A percentile compares a stretch with the other conserved stretches of the same genome.
Conservation (phyloP, 2,113 vertebrate genomes). For the Nycticorax nycticorax region DNA sequence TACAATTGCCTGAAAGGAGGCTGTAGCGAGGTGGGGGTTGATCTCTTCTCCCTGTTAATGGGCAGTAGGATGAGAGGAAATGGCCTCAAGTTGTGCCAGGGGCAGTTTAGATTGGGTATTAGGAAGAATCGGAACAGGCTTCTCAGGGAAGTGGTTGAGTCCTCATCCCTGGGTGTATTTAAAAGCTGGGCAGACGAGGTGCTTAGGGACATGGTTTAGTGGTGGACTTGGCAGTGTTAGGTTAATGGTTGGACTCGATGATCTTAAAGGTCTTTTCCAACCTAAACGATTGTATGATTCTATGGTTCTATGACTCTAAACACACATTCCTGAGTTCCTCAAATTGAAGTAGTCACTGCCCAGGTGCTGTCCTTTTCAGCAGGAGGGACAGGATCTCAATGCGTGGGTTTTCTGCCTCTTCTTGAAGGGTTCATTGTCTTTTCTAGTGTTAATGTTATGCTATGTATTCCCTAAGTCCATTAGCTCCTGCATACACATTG, state of each 20-base stretch:
- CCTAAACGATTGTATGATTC: neutral
- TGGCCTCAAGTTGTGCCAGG: neutral
- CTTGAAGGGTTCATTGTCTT: neutral
- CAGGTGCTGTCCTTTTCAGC: neutral
- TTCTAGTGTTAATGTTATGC: neutral
- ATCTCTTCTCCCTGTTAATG: neutral
- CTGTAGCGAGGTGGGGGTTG: fast-evolving
- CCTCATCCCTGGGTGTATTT: neutral
- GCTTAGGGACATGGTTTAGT: neutral
- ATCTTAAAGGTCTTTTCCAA: neutral
- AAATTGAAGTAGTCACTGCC: neutral
- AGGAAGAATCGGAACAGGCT: neutral
- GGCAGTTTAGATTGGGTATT: neutral
- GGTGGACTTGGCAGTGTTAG: neutral
- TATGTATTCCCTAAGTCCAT: neutral
- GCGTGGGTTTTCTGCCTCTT: neutral
- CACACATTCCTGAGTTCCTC: neutral
- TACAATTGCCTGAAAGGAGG: neutral
- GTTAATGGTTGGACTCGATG: fast-evolving
- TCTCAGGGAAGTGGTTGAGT: neutral
- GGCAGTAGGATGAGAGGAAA: fast-evolving
- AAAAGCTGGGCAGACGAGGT: neutral
- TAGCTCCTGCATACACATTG: neutral
- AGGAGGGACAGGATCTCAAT: neutral
- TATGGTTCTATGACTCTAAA: neutral